Percentiles rank a stretch among this genome's conserved stretches.
Conservation (phyloP, 2,888 invertebrate species). For the Apamea sordens region DNA sequence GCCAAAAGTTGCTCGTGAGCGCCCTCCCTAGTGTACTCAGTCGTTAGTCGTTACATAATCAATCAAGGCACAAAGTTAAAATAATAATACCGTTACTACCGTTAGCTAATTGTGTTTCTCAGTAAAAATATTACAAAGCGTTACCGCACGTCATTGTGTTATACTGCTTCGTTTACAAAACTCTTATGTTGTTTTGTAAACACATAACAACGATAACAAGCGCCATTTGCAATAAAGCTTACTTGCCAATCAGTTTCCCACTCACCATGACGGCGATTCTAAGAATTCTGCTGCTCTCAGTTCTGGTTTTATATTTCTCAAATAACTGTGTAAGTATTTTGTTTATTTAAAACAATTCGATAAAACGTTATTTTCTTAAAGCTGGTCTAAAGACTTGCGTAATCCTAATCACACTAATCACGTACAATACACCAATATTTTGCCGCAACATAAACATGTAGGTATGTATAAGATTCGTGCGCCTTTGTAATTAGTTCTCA, state of each 20-base stretch:
- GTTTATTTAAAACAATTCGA: not conserved
- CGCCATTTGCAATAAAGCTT: slow-evolving; percentile 15
- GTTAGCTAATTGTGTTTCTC: slow-evolving; percentile 32
- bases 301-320: slow-evolving; percentile 54
- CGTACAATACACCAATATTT: too few species aligned
- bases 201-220: slow-evolving; percentile 42
- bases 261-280: slow-evolving; percentile 54
- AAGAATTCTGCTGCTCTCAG: slow-evolving; percentile 50
- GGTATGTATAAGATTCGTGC: not conserved
- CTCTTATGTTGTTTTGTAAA: slow-evolving; percentile 57
- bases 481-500: not conserved
- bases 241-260: slow-evolving; percentile 35
- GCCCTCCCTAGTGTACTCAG: not conserved
- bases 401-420: not conserved
- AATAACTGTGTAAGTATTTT: slow-evolving; percentile 59
- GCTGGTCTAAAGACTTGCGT: not conserved
- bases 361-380: not conserved
- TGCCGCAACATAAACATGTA: not conserved
- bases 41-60: not conserved
- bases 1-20: not conserved
- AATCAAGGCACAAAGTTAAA: slow-evolving; percentile 6
- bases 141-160: slow-evolving; percentile 61
- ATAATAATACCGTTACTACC: slow-evolving; percentile 1
- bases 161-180: slow-evolving; percentile 57
- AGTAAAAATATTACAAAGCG: slow-evolving; percentile 45